phyloP scores from a whole-genome alignment of 2,113 vertebrate species.

The Aix galericulata region DNA sequence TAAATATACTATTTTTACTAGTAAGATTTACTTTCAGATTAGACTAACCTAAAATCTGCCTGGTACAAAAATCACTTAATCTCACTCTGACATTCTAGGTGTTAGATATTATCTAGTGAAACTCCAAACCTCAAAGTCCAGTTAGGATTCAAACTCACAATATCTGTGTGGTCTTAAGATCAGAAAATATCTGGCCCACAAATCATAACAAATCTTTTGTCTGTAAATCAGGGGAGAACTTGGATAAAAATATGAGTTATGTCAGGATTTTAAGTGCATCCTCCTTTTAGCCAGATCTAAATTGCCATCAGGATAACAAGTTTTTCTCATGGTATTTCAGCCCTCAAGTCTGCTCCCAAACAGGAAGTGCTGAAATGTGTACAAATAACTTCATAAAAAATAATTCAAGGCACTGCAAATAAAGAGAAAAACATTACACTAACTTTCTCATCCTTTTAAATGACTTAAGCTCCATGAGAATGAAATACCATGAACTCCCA shows the following conservation, averaged over 20 bases:
- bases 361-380: slow-evolving; percentile 54
- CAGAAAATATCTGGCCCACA: neutral
- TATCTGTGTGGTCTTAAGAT: neutral
- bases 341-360: slow-evolving; percentile 33
- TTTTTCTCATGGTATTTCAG: slow-evolving; percentile 68
- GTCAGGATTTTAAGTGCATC: slow-evolving; percentile 14
- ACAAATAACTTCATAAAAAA: slow-evolving; percentile 64
- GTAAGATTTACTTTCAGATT: neutral
- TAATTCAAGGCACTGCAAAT: slow-evolving; percentile 39
- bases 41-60: neutral
- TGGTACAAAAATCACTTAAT: neutral
- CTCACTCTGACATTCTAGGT: neutral
- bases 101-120: neutral
- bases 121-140: neutral
- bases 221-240: neutral
- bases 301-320: slow-evolving; percentile 40
- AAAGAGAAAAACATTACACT: slow-evolving; percentile 52
- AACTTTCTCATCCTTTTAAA: slow-evolving; percentile 63
- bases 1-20: neutral
- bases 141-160: neutral
- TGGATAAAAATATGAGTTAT: neutral
- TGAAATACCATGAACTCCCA: neutral
- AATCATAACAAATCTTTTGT: neutral
- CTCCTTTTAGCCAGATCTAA: slow-evolving; percentile 27
- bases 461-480: slow-evolving; percentile 51